Evolutionary conservation across 2,113 vertebrate genomes (phyloP), one percentile per base, ranked within the genome.

Genomic region (Anolis sagrei): DNA sequence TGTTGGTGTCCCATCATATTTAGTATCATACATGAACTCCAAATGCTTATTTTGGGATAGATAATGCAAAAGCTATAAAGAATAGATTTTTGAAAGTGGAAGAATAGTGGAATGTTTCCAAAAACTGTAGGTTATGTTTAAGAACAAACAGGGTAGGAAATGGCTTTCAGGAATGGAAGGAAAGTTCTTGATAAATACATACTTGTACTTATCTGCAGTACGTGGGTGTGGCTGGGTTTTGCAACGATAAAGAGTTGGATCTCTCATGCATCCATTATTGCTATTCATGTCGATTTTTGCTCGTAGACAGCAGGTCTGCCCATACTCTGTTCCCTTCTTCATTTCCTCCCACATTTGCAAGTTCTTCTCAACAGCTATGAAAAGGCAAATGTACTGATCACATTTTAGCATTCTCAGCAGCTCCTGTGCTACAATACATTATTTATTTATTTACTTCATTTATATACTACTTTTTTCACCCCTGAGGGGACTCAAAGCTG

Each of bases 231-330:
- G 96, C 1, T 97, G 83, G 72, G 97, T 98, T 94, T 99, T 99
- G 97, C 99, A 99, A 86, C 99, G 98, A 95, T 98, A 99, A 61
- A 99, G 95, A 1, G 98, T 98, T 73, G 99, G 99, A 93, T 99
- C 99, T 86, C 99, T 97, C 97, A 99, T 89, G 90, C 99, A 99
- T 75, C 99, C 99, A 29, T 99, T 99, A 95, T 99, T 99, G 94
- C 98, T 99, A 91, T 19, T 97, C 99, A 99, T 99, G 96, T 99
- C 98, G 39, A 99, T 99, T 95, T 99, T 99, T 61, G 98, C 98
- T 90, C 99, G 97, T 94, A 99, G 97, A 91, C 99, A 99, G 94
- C 98, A 99, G 0, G 95, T 97, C 95, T 99, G 98, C 64, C 99
- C 99, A 0, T 79, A 95, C 76, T 95, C 96, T 62, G 97, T 97